Evolutionary conservation across 2,113 vertebrate species (phyloP).

Genomic region (Rattus rattus): DNA sequence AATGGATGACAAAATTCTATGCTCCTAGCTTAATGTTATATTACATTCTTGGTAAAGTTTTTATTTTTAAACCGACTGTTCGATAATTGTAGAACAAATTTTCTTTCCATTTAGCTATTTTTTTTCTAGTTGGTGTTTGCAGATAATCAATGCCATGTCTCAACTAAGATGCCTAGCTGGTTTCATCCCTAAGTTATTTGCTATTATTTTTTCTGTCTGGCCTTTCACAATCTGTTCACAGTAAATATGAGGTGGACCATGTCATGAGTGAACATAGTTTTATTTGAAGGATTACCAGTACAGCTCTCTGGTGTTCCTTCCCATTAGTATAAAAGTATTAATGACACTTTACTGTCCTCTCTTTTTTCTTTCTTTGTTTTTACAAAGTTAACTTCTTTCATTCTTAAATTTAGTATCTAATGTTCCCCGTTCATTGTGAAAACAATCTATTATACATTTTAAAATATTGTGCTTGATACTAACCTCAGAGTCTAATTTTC

Average conservation of each 20-base stretch:
- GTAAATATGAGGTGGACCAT: conserved; percentile 64
- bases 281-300: conserved; percentile 63
- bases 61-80: conserved; percentile 6
- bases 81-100: conserved; percentile 5
- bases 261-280: conserved; percentile 69
- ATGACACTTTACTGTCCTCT: conserved; percentile 33
- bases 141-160: neutral
- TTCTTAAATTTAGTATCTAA: neutral
- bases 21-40: conserved; percentile 28
- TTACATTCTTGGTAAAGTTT: conserved; percentile 40
- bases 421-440: neutral
- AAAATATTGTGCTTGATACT: conserved; percentile 18
- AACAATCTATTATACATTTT: neutral
- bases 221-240: conserved; percentile 74
- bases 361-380: conserved; percentile 17
- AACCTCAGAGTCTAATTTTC: neutral
- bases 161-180: conserved; percentile 58
- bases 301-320: conserved; percentile 65
- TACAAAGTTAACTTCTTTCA: conserved; percentile 1
- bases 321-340: conserved; percentile 48
- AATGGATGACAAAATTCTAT: conserved; percentile 23
- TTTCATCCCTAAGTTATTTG: conserved; percentile 2
- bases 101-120: conserved; percentile 1
- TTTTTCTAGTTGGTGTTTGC: neutral
- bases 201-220: conserved; percentile 16